Base-by-base conservation (phyloP, 2,797 vertebrate genomes). In the Tinamus major region DNA sequence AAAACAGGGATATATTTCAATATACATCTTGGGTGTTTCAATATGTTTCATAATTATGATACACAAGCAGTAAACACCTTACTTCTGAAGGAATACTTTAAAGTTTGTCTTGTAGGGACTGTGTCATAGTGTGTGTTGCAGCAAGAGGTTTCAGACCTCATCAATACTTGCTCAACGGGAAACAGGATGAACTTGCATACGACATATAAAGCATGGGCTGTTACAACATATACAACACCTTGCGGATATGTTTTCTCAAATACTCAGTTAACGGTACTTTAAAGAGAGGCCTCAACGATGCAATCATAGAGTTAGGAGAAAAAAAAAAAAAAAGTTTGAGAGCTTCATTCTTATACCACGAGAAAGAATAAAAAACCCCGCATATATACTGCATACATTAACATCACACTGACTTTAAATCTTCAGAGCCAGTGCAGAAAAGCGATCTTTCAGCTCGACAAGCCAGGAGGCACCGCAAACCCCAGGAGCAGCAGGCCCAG, bases 341-440 rank as follows among this genome's bases (percentile, higher is more conserved):
- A 44, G 16, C 42, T 3, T 33, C 65, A 10, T n/a, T 26, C 5
- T 16, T 5, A 2, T 7, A 31, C 3, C 17, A 20, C 0, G 48
- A 1, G 1, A 31, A 53, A 53, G 0, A 8, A 19, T 1, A 63
- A 27, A 21, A 17, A 1, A 4, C 0, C 20, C 26, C 5, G 11
- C 26, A 3, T 16, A 37, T 35, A 31, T 3, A 21, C 3, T 6
- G 21, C 3, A 13, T 1, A 19, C 1, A 41, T 1, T 17, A 2
- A 15, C 49, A 13, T 0, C 5, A 31, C 4, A 10, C 0, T 0
- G 19, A 69, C 8, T 13, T 55, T 9, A 55, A 7, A 27, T 56
- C 13, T 41, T 55, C 39, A 53, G 21, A 67, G 16, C 49, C 5
- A 5, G 2, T 0, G 26, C 63, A 63, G 4, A 24, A 8, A 42